Percentiles rank a stretch among this genome's conserved stretches.
phyloP scores from a whole-genome alignment of 2,888 invertebrate species.

The Epinotia demarniana region DNA sequence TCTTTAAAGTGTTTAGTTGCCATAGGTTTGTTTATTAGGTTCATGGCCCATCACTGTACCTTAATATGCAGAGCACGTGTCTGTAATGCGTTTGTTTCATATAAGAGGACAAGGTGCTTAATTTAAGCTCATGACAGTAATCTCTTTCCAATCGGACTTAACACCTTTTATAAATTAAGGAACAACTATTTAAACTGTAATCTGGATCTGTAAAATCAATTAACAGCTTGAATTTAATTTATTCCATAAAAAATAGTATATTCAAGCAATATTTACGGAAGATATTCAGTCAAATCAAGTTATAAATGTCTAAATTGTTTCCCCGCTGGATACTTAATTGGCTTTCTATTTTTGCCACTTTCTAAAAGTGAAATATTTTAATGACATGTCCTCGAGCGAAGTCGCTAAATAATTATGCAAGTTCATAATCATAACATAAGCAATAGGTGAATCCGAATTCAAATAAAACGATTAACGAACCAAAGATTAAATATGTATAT shows the following conservation, averaged over 20 bases:
- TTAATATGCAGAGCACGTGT: conserved; percentile 2
- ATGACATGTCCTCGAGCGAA: conserved; percentile 38
- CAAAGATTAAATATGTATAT: neutral
- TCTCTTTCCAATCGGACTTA: neutral
- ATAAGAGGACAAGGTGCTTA: neutral
- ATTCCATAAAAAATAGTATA: conserved; percentile 9
- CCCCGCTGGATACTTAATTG: conserved; percentile 22
- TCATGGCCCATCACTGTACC: neutral
- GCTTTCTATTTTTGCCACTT: conserved; percentile 40
- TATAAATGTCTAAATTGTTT: conserved; percentile 29
- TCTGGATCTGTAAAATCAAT: neutral
- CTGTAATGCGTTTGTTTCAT: neutral
- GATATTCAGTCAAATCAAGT: conserved; percentile 13
- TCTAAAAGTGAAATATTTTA: conserved; percentile 35
- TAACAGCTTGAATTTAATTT: neutral
- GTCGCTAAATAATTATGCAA: conserved; percentile 4
- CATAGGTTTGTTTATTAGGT: neutral
- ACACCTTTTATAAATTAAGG: neutral
- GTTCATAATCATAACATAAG: conserved; percentile 19
- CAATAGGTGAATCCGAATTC: neutral
- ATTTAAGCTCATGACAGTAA: conserved; percentile 11
- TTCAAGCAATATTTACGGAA: neutral
- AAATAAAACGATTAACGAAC: neutral
- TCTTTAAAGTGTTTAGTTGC: neutral
- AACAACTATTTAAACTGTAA: neutral